Base-by-base conservation (phyloP, 2,888 invertebrate species). In the Priocnemis perturbator region DNA sequence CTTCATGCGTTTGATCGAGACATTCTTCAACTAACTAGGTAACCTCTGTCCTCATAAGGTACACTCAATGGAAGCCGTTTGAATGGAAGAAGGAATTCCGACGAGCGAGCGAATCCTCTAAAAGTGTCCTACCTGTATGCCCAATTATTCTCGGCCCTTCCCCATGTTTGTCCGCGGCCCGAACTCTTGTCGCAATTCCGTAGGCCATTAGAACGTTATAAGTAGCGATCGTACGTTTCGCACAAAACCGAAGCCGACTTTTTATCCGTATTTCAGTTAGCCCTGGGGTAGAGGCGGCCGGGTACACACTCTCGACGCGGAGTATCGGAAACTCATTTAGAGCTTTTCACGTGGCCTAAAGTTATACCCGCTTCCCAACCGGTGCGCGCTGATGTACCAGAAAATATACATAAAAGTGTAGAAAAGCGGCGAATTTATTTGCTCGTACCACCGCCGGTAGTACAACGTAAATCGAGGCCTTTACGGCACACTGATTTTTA, bases 191-290 rank as follows among this genome's bases (percentile, higher is more conserved):
- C 61, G 20, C 52, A 60, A 60, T 60, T 60, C 30, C 26, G 50
- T 60, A 60, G 23, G 60, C 50, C 60, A 60, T 60, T 60, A 60
- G 48, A 50, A 26, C 45, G 30, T 50, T 60, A 60, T 37, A 60
- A 60, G 50, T 50, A 60, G 50, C 30, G 60, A 60, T 26, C 50
- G 48, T 60, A 60, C 52, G 48, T 50, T 50, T 11, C 30, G 50
- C 26, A 20, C 60, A 37, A 50, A 60, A 30, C 60, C 26, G 20
- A 17, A 37, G 37, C 37, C 37, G 37, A 30, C 60, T 60, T 26
- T 60, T 52, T 60, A 50, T 60, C 60, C 20, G 30, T 60, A 60
- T 60, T 60, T 60, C 60, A 26, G 60, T 30, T 30, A 48, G 60
- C 30, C 14, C 17, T 19, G 30, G 50, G 3, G n/a, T n/a, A n/a